Evolutionary conservation across 2,888 invertebrate genomes (phyloP), one percentile per base, ranked within the genome.

Genomic region (Drosophila picticornis): DNA sequence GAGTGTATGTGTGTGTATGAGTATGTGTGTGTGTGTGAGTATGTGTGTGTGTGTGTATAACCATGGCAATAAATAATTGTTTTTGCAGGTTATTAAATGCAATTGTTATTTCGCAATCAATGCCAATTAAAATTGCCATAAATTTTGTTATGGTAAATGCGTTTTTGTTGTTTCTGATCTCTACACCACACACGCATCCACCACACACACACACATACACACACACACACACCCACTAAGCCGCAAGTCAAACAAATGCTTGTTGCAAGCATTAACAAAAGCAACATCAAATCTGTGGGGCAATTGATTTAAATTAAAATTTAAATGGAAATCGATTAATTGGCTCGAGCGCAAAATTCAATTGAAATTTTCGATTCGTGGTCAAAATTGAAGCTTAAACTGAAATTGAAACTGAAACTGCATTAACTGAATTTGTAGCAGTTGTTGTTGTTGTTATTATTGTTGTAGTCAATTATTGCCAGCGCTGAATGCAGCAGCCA

Each of bases 271-370:
- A 72, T 80, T 75, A 80, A 80, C 70, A 66, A 36, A 11, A 60
- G 22, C 60, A 46, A 43, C 22, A 64, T 56, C 48, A 82, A 82
- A 68, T 68, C 66, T 53, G 60, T 63, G 62, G 29, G 48, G 77
- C 77, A 85, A 85, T 85, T 85, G 85, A 87, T 83, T 85, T 85
- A 83, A 86, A 84, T 86, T 58, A 71, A 82, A 79, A 81, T 76
- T 72, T 68, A 82, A 83, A 83, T 81, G 64, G 61, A 67, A 85
- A 83, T 82, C 84, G 83, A 85, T 85, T 84, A 85, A 85, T 84
- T 84, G 81, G 67, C 25, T 55, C 34, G 22, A 74, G 60, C 52
- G 73, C 66, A 68, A 73, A 64, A 71, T 85, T 83, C 84, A 85
- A 86, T 86, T 83, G 83, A 72, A 80, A 75, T 65, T 78, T 66